Evolutionary conservation across 2,797 vertebrate species (phyloP), one percentile per base, ranked within the genome.

Genomic region (Tenualosa thibaudeaui): DNA sequence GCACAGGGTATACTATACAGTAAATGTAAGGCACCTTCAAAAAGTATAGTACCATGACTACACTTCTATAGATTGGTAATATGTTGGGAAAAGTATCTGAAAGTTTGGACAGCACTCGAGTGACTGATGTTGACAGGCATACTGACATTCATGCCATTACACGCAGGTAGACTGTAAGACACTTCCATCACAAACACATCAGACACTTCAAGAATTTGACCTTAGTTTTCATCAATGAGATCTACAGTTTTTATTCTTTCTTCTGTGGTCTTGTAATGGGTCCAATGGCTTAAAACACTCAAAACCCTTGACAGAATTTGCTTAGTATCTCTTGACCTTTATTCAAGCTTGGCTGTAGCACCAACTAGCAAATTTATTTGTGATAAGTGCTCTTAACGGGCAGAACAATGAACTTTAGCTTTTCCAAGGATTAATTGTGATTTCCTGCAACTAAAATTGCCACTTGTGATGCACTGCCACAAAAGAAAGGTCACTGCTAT

Each of bases 281-380:
- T 8, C 8, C 0, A 78, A 78, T 78, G 8, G 58, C n/a, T 78
- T 78, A 71, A 37, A 71, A 37, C 37, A 40, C 37, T 22, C 15
- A 7, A 43, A 78, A 78, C 40, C 19, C 4, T 22, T 40, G 37
- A 78, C 37, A 43, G 40, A 46, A 22, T 17, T 40, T 17, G 71
- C 37, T 78, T 9, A 78, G 71, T 40, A 22, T 78, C 71, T 78
- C 40, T 78, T 46, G 71, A 78, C 40, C 71, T 46, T 78, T 78
- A 46, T 19, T 43, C 7, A 7, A 46, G 71, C 40, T 19, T 22
- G 71, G 40, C 71, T 78, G 17, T 46, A 46, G 37, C 40, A 2
- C 46, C 37, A 43, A 19, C 71, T 15, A 37, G 71, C 71, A 78
- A 78, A 78, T 17, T 46, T 40, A n/a, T 78, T 46, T 22, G 37